Conservation (phyloP, 2,113 vertebrate genomes). For the Sigmodon hispidus region DNA sequence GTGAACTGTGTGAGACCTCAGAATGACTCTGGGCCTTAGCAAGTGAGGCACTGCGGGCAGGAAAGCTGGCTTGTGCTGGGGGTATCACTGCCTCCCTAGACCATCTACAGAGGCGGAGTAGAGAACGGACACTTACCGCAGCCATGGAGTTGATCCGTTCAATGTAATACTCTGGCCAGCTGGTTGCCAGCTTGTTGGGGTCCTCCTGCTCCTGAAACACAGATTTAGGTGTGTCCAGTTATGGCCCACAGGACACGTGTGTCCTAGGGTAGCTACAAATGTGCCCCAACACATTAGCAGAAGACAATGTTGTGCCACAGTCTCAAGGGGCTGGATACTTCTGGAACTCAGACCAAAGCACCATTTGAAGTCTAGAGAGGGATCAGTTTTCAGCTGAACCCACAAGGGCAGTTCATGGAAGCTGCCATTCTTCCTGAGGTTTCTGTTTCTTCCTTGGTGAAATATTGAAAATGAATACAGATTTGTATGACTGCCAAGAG, state of each 20-base stretch:
- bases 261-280: not conserved
- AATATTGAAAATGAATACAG: accelerated
- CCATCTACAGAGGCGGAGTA: not conserved
- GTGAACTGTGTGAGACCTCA: not conserved
- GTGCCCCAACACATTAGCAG: not conserved
- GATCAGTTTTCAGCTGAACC: not conserved
- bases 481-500: not conserved
- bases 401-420: not conserved
- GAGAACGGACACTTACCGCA: slow-evolving; percentile 89
- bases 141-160: slow-evolving; percentile 99
- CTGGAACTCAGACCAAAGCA: not conserved
- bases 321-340: not conserved
- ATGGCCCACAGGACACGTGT: too few relatives aligned
- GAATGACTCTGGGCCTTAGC: not conserved
- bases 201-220: slow-evolving; percentile 96
- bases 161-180: slow-evolving; percentile 99
- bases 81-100: accelerated
- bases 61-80: too few relatives aligned
- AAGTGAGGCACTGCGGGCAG: not conserved
- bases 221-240: not conserved
- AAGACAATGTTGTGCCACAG: not conserved
- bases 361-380: too few relatives aligned
- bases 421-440: too few relatives aligned
- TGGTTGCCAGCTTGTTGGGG: slow-evolving; percentile 97
- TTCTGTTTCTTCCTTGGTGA: not conserved